Evolutionary conservation across 2,797 vertebrate genomes (phyloP).

Genomic region (Anabacerthia variegaticeps): DNA sequence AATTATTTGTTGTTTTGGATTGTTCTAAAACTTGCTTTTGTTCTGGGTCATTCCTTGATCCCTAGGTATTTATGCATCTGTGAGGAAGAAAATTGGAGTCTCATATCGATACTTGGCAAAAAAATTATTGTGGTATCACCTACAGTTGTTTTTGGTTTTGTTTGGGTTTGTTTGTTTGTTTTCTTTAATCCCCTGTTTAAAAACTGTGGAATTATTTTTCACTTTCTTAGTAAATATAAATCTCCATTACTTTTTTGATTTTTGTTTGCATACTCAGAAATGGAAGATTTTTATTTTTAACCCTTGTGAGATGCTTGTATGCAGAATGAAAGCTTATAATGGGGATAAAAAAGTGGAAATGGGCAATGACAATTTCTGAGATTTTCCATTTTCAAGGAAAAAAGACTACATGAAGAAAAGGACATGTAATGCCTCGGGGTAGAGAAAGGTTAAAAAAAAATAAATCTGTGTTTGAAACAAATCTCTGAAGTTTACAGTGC

Average conservation of each 20-base stretch:
- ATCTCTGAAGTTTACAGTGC: background rate
- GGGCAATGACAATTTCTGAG: background rate
- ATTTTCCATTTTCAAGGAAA: background rate
- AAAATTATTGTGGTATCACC: background rate
- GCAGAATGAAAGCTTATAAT: background rate
- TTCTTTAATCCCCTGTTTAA: background rate
- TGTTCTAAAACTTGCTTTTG: background rate
- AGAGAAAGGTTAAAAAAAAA: background rate
- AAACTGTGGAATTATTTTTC: background rate
- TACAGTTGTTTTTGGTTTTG: background rate
- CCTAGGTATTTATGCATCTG: background rate
- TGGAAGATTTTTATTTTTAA: background rate
- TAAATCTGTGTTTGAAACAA: background rate
- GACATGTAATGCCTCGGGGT: background rate
- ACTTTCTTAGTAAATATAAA: background rate
- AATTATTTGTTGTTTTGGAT: background rate
- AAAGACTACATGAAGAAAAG: background rate
- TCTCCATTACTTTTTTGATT: background rate
- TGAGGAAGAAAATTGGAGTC: background rate
- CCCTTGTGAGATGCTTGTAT: background rate
- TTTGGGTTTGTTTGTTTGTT: background rate
- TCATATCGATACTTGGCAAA: background rate
- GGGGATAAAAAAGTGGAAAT: background rate
- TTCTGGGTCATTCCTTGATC: background rate
- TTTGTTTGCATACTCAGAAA: background rate